Percentiles rank a stretch among this genome's conserved stretches.
Conservation (phyloP, 2,113 vertebrate species). For the Carassius gibelio region DNA sequence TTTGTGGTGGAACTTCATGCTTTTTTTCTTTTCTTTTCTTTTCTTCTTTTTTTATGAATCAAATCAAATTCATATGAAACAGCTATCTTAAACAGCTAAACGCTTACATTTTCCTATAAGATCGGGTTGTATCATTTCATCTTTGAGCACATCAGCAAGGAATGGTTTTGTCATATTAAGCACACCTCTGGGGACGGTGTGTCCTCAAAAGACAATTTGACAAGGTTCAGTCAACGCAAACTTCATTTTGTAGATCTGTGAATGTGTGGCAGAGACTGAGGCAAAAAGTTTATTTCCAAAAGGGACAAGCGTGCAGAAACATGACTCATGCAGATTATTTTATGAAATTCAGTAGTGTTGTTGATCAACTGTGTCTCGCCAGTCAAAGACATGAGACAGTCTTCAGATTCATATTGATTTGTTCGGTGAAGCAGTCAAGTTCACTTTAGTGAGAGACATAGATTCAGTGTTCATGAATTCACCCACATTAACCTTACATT, state of each 20-base stretch:
- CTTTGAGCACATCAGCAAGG: background rate
- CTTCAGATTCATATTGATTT: conserved; percentile 26
- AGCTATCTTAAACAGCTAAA: background rate
- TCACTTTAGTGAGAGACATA: background rate
- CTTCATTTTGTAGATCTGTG: background rate
- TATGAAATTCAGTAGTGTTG: background rate
- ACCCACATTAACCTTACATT: conserved; percentile 2
- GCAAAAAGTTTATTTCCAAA: background rate
- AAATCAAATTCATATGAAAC: background rate
- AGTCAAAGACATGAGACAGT: background rate
- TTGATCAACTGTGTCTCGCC: background rate
- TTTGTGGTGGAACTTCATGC: background rate
- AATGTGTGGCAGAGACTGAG: background rate
- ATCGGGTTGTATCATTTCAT: background rate
- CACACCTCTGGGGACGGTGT: background rate
- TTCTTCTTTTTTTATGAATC: background rate
- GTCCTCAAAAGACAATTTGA: background rate
- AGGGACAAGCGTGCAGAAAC: background rate
- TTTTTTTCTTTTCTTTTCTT: too few relatives aligned
- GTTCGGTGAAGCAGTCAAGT: background rate
- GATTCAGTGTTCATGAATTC: background rate
- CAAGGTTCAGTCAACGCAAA: background rate
- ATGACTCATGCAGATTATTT: conserved; percentile 11
- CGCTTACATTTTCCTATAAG: background rate
- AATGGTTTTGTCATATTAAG: background rate